phyloP scores from a whole-genome alignment of 2,888 invertebrate species.

The Ceriagrion tenellum region DNA sequence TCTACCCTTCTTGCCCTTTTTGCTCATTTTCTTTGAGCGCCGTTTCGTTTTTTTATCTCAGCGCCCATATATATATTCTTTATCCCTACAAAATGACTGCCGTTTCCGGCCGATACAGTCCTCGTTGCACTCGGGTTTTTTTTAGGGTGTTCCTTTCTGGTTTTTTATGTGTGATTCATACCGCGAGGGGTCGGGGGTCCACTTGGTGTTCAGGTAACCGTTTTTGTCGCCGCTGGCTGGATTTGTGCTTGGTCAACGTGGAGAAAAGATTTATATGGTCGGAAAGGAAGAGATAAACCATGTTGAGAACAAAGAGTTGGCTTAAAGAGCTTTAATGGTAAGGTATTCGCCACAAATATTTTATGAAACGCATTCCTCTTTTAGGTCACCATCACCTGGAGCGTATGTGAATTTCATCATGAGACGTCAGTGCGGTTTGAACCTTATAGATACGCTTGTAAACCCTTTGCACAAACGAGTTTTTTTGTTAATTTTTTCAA shows the following conservation, averaged over 20 bases:
- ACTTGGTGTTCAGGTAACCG: not conserved
- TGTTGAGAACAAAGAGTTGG: not conserved
- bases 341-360: not conserved
- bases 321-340: not conserved
- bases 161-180: not conserved
- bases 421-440: too few relatives aligned
- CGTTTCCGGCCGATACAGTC: not conserved
- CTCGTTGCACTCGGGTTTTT: not conserved
- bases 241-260: not conserved
- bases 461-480: too few relatives aligned
- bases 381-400: too few relatives aligned
- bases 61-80: not conserved
- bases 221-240: not conserved
- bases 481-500: too few relatives aligned
- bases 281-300: not conserved
- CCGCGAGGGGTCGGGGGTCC: not conserved
- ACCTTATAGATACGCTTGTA: too few relatives aligned
- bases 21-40: not conserved
- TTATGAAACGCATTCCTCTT: not conserved
- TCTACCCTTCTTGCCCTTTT: not conserved
- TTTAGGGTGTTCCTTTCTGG: not conserved
- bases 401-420: too few relatives aligned
- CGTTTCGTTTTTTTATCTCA: not conserved
- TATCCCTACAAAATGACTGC: not conserved
- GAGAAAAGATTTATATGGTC: not conserved